A percentile compares a stretch with the other conserved stretches of the same genome.
Evolutionary conservation across 2,888 invertebrate species (phyloP).

Genomic region (Hipparchia semele): DNA sequence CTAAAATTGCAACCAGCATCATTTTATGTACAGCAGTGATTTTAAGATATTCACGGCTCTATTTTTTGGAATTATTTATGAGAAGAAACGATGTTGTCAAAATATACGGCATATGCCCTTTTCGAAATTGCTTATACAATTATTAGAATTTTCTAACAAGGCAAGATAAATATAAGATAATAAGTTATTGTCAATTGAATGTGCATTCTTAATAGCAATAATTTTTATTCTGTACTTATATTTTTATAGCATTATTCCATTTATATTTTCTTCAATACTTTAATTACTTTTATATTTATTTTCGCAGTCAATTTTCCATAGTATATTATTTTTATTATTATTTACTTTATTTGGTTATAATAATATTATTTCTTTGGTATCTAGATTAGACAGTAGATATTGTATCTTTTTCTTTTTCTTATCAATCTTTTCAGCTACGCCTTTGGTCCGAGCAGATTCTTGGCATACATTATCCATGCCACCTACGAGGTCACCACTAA

Average conservation of each 20-base stretch:
- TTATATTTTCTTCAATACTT: background rate
- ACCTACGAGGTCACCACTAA: slow-evolving; percentile 73
- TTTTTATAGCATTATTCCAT: background rate
- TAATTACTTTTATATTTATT: background rate
- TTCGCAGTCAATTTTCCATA: background rate
- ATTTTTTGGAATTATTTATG: no score
- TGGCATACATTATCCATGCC: slow-evolving; percentile 82
- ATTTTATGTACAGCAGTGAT: no score
- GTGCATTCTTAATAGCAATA: no score
- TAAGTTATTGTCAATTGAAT: no score
- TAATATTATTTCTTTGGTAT: background rate
- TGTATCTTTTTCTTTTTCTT: slow-evolving; percentile 32
- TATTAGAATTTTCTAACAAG: no score
- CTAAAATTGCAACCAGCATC: no score
- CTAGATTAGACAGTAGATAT: slow-evolving; percentile 19
- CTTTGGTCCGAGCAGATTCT: slow-evolving; percentile 82
- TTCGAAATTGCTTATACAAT: no score
- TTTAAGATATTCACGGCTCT: no score
- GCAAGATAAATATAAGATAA: no score
- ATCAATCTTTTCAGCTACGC: slow-evolving; percentile 65
- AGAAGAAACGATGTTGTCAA: no score
- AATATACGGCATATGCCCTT: no score
- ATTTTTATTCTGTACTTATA: background rate
- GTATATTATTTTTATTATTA: slow-evolving; percentile 18
- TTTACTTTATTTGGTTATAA: slow-evolving; percentile 4